Base-by-base conservation (phyloP, 2,113 vertebrate species). In the Rhea pennata region DNA sequence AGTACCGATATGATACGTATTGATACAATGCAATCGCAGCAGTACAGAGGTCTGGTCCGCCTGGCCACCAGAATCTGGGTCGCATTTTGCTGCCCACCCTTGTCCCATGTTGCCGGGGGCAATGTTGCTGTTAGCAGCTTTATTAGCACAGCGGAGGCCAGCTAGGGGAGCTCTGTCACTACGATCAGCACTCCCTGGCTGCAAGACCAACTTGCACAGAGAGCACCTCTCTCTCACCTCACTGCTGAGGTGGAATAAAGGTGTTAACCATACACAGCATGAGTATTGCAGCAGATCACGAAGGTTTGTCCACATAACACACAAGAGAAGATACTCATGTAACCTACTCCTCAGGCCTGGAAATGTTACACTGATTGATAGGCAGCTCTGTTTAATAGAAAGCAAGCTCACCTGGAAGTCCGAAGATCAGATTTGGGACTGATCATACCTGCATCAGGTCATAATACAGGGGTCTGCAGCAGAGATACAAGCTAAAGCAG, bases 361-460 rank as follows among this genome's bases (percentile, higher is more conserved):
- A 84, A 93, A 89, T 2, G 6, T 3, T 4, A 50, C 16, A 23
- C 86, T 92, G 94, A 84, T 76, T 92, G 94, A 84, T 76, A 92
- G 84, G 82, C 61, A 94, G 81, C 51, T 88, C 40, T 70, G 29
- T 70, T 50, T 44, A 40, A 92, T 71, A 46, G 76, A 70, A 88
- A 67, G 56, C 44, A 42, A 74, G 31, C 58, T 87, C 82, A 84
- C 70, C 53, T 71, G 72, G 39, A 56, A 95, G 70, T 40, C 82
- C 84, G 23, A 65, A 92, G 42, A 73, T 33, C 42, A 9, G 33
- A 84, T 54, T 67, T 36, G 36, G 36, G 36, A 36, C 36, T 36
- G 36, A 36, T 36, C 36, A 36, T 36, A 36, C 36, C 65, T 61
- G 8, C 42, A 16, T 4, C 84, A 84, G 56, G 59, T 51, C 78